phyloP scores from a whole-genome alignment of 1,140 invertebrate genomes.

The Acromyrmex charruanus region DNA sequence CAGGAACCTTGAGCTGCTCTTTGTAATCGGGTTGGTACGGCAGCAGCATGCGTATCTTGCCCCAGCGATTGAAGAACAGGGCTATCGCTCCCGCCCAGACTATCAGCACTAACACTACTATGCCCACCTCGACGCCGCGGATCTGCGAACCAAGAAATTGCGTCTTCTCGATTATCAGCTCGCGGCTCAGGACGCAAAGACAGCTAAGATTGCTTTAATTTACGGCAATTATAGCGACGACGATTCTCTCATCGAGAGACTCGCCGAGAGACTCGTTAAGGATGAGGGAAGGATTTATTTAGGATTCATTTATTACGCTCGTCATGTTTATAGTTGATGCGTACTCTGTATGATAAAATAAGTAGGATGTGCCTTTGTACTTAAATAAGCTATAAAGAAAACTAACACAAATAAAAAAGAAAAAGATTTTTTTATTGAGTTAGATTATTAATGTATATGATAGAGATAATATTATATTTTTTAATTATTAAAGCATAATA shows the following conservation, averaged over 20 bases:
- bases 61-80: conserved; percentile 96
- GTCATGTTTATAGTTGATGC: background rate
- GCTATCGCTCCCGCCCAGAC: conserved; percentile 96
- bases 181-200: conserved; percentile 22
- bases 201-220: too few relatives aligned
- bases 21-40: conserved; percentile 97
- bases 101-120: conserved; percentile 94
- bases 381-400: too few relatives aligned
- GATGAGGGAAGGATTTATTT: background rate
- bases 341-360: too few relatives aligned
- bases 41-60: conserved; percentile 96
- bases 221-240: background rate
- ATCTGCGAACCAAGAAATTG: conserved; percentile 87
- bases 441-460: too few relatives aligned
- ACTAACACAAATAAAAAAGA: too few relatives aligned
- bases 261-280: background rate
- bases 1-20: conserved; percentile 93
- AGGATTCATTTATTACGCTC: background rate
- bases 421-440: too few relatives aligned
- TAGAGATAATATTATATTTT: too few relatives aligned
- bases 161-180: conserved; percentile 44
- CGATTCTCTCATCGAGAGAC: background rate
- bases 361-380: too few relatives aligned
- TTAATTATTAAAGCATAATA: too few relatives aligned
- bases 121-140: conserved; percentile 94